Evolutionary conservation across 2,888 invertebrate genomes (phyloP), one percentile per base, ranked within the genome.

Genomic region (Phania funesta): DNA sequence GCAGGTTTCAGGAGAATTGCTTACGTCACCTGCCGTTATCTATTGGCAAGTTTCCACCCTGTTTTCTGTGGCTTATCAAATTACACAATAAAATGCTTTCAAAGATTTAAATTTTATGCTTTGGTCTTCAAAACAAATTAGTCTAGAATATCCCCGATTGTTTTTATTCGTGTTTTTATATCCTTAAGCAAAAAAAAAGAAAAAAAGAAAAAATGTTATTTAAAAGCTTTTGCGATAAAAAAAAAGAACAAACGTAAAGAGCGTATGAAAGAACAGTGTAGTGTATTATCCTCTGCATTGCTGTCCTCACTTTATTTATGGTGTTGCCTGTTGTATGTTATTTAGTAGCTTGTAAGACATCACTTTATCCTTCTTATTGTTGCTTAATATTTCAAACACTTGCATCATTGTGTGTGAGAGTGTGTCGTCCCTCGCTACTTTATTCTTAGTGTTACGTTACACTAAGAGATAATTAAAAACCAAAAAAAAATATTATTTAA

Each of bases 251-350:
- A 38, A 56, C 9, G 24, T 54, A 46, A 32, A 41, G 32, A 22
- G 29, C 11, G 9, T 44, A 32, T 44, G 46, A 56, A 46, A 32
- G 56, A 50, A 41, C 20, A 41, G 16, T 13, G 46, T 11, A 20
- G 18, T 29, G 50, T 32, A 32, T 22, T 54, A 38, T 6, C n/a
- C 41, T 60, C 8, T 24, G 38, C 18, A 41, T 56, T 74, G 54
- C 46, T 62, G 75, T 75, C 32, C 48, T 41, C 58, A 75, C 68
- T 56, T 80, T 80, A 62, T 75, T 71, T 77, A 70, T 54, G 41
- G 20, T 44, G 8, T 44, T 65, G 35, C 35, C 22, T 52, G 48
- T 46, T 44, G 52, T 13, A 32, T 54, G 44, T 50, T 44, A 44
- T 70, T 62, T 62, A 60, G 38, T 6, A 35, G 50, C 44, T 64